Evolutionary conservation across 2,888 invertebrate species (phyloP).

Genomic region (Plagodis dolabraria): DNA sequence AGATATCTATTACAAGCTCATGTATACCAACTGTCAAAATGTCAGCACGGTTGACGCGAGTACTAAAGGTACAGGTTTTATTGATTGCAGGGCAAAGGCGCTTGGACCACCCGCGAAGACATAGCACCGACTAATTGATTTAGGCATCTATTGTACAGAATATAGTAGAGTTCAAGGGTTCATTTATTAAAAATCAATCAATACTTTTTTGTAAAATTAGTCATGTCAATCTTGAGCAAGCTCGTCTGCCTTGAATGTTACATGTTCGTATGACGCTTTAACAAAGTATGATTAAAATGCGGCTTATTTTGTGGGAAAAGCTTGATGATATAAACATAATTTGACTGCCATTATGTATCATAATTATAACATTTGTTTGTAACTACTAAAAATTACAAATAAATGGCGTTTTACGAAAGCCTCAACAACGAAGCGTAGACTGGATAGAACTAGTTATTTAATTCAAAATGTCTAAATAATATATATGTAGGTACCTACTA

Average conservation of each 20-base stretch:
- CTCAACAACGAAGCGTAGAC: too few relatives aligned
- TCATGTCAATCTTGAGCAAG: slow-evolving; percentile 39
- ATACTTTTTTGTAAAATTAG: slow-evolving; percentile 55
- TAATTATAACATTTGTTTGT: too few relatives aligned
- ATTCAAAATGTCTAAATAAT: too few relatives aligned
- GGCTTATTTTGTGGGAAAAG: too few relatives aligned
- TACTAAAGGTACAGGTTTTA: slow-evolving; percentile 51
- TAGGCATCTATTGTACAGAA: slow-evolving; percentile 59
- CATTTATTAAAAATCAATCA: slow-evolving; percentile 66
- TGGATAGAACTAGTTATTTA: too few relatives aligned
- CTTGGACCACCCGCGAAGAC: slow-evolving; percentile 66
- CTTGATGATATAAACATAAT: too few relatives aligned
- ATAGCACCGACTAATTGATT: slow-evolving; percentile 63
- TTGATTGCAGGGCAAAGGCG: slow-evolving; percentile 64
- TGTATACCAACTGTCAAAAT: slow-evolving; percentile 48
- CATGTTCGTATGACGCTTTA: too few relatives aligned
- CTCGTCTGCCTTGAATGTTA: slow-evolving; percentile 1
- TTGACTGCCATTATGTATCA: too few relatives aligned
- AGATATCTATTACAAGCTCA: slow-evolving; percentile 22
- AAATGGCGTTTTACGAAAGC: too few relatives aligned
- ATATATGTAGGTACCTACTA: too few relatives aligned
- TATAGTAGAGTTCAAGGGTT: slow-evolving; percentile 67
- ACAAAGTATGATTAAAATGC: neutral
- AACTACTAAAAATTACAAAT: too few relatives aligned
- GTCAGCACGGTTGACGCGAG: slow-evolving; percentile 44